Base-by-base conservation (phyloP, 2,888 invertebrate genomes). In the Uropetala carovei region DNA sequence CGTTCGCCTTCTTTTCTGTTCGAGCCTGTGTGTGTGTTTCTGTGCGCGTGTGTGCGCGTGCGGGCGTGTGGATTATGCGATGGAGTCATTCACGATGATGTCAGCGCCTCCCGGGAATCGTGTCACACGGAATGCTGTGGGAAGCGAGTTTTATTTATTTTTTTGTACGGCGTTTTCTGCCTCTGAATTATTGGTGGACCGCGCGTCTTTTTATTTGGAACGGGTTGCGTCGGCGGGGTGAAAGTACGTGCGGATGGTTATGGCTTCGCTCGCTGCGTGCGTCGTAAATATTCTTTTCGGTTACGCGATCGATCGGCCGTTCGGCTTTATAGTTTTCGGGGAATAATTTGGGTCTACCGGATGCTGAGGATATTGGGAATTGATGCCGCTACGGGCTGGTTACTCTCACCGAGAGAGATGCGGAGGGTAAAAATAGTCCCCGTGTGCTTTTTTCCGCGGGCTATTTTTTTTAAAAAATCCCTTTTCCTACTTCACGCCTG, bases 311-410 rank as follows among this genome's bases (percentile, higher is more conserved):
- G 27, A 10, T 1, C 43, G 43, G 0, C 18, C 22, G 68, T 75
- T 75, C 27, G 43, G 22, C 22, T 75, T 75, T 14, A 27, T 27
- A 27, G 27, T 75, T 18, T 75, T 14, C 16, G 75, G 11, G 75
- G 75, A 75, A 75, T 75, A 75, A 75, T 75, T 75, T 75, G 75
- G 75, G 75, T 75, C 75, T 75, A 75, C 75, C 75, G 75, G 75
- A 75, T 75, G 75, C 75, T 10, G 27, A 22, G 27, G 75, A 43
- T 1, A 43, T 43, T 43, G 75, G 75, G 75, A 75, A 75, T 27
- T 22, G 75, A 22, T 75, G 4, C 43, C 43, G 43, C 75, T 10
- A 13, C 22, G 75, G 75, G 27, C 22, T 75, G 75, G 75, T 75
- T 27, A 75, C 75, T 75, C 75, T n/a, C 75, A 75, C 75, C 75